These are phyloP conservation scores for Tyria jacobaeae DNA, from an alignment of 2,888 invertebrate genomes.

Conservation along the genomic window DNA sequence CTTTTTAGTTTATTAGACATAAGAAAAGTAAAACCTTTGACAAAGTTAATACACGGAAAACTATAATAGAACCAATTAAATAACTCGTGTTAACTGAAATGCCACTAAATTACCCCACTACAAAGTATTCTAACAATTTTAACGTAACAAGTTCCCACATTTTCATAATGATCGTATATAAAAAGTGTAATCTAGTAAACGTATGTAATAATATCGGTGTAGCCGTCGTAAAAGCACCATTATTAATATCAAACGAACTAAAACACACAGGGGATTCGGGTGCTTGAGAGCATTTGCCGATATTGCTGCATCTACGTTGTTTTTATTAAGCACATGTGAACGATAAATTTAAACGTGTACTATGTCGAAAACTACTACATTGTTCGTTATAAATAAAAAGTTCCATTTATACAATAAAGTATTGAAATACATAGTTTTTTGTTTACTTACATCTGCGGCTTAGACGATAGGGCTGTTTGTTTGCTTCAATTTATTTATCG, in stretches of 20 bases:
- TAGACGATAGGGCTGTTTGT: conserved; percentile 57
- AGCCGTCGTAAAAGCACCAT: conserved; percentile 53
- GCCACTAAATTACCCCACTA: conserved; percentile 6
- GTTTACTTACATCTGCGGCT: conserved; percentile 72
- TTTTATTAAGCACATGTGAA: conserved; percentile 73
- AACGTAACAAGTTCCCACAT: conserved; percentile 26
- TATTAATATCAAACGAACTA: conserved; percentile 55
- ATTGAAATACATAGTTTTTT: conserved; percentile 63
- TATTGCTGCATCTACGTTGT: conserved; percentile 62
- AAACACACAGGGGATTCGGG: conserved; percentile 53
- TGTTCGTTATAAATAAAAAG: conserved; percentile 77
- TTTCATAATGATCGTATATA: conserved; percentile 40
- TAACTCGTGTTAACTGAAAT: conserved; percentile 7
- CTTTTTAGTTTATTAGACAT: background rate
- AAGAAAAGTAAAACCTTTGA: background rate
- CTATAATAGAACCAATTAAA: background rate
- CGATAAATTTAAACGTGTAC: conserved; percentile 76
- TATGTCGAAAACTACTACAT: conserved; percentile 72
- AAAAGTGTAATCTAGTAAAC: conserved; percentile 52
- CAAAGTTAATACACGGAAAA: background rate
- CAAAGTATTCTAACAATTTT: conserved; percentile 11
- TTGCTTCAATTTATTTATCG: conserved; percentile 41
- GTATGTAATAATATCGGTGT: conserved; percentile 52
- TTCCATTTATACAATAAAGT: conserved; percentile 72
- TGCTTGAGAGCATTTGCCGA: conserved; percentile 56